Conservation (phyloP, 2,113 vertebrate species). For the Murina feae region DNA sequence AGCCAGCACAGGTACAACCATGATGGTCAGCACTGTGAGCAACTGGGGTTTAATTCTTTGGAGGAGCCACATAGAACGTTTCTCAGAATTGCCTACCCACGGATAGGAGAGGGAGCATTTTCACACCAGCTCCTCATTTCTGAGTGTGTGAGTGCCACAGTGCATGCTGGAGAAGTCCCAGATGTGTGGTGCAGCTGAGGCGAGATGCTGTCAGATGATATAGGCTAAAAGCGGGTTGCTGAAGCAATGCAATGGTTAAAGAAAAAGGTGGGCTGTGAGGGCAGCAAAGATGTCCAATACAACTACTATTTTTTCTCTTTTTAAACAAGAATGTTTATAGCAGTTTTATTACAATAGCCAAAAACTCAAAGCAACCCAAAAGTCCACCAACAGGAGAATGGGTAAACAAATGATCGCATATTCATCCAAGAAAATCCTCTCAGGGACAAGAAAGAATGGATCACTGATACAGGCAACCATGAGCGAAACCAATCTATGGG, state of each 20-base stretch:
- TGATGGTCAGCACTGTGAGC: not conserved
- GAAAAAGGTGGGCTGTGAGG: not conserved
- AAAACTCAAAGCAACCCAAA: not conserved
- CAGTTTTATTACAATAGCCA: not conserved
- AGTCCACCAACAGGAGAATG: not conserved
- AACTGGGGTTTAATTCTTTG: not conserved
- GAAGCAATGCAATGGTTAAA: not conserved
- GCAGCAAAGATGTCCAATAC: no score
- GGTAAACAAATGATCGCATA: not conserved
- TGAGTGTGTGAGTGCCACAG: no score
- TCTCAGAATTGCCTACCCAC: not conserved
- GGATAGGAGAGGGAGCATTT: not conserved
- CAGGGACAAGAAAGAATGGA: not conserved
- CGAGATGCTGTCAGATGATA: not conserved
- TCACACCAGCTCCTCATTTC: not conserved
- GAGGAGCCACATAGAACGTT: not conserved
- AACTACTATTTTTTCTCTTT: not conserved
- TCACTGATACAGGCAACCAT: not conserved
- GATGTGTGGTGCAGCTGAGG: not conserved
- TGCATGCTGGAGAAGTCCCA: not conserved
- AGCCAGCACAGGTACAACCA: not conserved
- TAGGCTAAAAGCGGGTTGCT: not conserved
- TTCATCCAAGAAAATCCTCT: not conserved
- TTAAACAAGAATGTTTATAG: not conserved
- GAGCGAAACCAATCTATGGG: not conserved